Percentiles rank a stretch among this genome's conserved stretches.
Conservation (phyloP, 2,113 vertebrate genomes). For the Crotalus horridus region DNA sequence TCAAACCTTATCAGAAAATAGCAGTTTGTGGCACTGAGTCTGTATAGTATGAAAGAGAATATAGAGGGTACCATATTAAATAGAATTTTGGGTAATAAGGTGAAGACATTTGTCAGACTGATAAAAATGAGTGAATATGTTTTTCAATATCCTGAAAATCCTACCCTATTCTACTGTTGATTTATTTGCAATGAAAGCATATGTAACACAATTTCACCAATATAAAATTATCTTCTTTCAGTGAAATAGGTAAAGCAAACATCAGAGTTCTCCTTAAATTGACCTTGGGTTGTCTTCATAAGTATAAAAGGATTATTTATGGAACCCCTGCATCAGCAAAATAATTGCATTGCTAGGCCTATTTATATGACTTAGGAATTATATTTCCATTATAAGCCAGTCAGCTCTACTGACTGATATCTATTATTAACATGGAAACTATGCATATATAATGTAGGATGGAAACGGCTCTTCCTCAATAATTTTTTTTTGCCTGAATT, state of each 20-base stretch:
- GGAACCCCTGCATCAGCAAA: constrained; percentile 22
- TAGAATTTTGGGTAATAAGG: neutral
- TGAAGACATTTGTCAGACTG: neutral
- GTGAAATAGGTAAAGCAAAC: neutral
- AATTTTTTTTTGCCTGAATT: neutral
- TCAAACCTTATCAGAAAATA: constrained; percentile 2
- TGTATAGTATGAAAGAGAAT: neutral
- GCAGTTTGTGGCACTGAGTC: neutral
- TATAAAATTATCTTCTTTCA: neutral
- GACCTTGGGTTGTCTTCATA: constrained; percentile 28
- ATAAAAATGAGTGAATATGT: neutral
- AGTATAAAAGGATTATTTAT: constrained; percentile 30
- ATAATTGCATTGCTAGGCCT: constrained; percentile 5
- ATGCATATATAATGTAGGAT: neutral
- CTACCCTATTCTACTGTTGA: neutral
- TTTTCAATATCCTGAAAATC: neutral
- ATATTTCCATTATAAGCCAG: constrained; percentile 25
- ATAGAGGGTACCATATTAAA: neutral
- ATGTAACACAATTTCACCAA: neutral
- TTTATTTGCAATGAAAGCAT: constrained; percentile 1
- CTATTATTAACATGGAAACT: constrained; percentile 27
- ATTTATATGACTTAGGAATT: constrained; percentile 34
- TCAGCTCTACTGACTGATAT: constrained; percentile 7
- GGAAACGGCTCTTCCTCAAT: neutral
- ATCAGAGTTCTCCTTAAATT: constrained; percentile 11